Evolutionary conservation across 1,140 invertebrate species (phyloP).

Genomic region (Charaxes varanes): DNA sequence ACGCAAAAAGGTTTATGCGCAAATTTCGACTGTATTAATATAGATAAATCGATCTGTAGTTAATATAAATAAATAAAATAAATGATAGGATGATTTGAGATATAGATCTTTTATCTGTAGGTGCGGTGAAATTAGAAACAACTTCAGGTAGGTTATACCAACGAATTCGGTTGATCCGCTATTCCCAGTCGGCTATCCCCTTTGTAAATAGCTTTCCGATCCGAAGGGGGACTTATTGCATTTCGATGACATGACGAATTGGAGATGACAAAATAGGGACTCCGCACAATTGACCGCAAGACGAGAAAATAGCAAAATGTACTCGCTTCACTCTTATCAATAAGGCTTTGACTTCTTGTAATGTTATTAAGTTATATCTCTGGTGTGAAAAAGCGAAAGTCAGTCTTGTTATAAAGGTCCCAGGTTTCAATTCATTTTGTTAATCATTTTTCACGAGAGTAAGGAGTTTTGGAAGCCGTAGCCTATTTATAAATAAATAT

Average conservation of each 20-base stretch:
- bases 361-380: too few species aligned
- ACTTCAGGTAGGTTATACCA: slow-evolving; percentile 28
- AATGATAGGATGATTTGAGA: neutral
- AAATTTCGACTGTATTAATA: too few species aligned
- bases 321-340: neutral
- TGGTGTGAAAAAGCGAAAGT: too few species aligned
- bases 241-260: slow-evolving; percentile 70
- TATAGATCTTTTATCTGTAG: neutral
- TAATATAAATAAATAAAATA: neutral
- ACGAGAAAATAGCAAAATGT: slow-evolving; percentile 5
- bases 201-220: slow-evolving; percentile 65
- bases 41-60: neutral
- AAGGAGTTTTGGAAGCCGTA: too few species aligned
- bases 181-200: slow-evolving; percentile 46
- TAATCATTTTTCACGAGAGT: too few species aligned
- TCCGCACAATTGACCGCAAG: slow-evolving; percentile 24
- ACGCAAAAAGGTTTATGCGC: too few species aligned
- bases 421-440: too few species aligned
- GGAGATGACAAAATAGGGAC: slow-evolving; percentile 39
- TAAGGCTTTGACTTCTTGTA: too few species aligned
- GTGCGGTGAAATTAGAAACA: slow-evolving; percentile 23
- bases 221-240: slow-evolving; percentile 62
- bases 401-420: too few species aligned
- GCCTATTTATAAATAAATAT: too few species aligned
- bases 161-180: slow-evolving; percentile 33